Evolutionary conservation across 64 coral and sea anemone genomes (phyloP), one percentile per base, ranked within the genome.

Genomic region (Platygyra sinensis): DNA sequence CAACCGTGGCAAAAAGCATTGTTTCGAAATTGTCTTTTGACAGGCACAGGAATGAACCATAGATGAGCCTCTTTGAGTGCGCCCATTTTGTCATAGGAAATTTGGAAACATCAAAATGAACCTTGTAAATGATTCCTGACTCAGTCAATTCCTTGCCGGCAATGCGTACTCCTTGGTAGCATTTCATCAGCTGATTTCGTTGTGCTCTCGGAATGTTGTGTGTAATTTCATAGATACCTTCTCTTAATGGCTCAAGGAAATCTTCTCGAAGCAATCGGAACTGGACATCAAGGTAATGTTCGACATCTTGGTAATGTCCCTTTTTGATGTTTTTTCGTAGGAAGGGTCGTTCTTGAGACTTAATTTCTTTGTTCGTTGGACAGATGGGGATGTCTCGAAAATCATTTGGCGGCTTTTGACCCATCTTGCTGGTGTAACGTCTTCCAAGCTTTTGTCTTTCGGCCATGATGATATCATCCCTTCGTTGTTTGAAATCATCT

Each of bases 201-300:
- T 87, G 77, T 22, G 55, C 60, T 11, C 15, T 74, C 0, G 93
- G 88, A 20, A 87, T 22, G 3, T 94, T 60, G 1, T 19, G 63
- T 9, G 62, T 39, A 72, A 90, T 72, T 61, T 94, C 93, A n/a
- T n/a, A 72, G 72, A 94, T 90, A 50, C 93, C 93, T 62, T 94
- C 93, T 32, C 93, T 63, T 17, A 94, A 57, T 3, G 93, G 93
- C 78, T 88, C 80, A 71, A 94, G 80, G 42, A 94, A 94, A 33
- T 94, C 92, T 60, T 94, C 92, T 33, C 92, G 62, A 67, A 89
- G 89, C 2, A 94, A 76, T 38, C 92, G 87, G 24, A 90, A 94
- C 24, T 94, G 92, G 13, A 94, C 88, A 90, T 94, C 93, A 46
- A 94, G 93, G 29, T 94, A 94, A 60, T 90, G 93, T 6, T 90